Base-by-base conservation (phyloP, 1,140 invertebrate genomes). In the Octopus bimaculoides region DNA sequence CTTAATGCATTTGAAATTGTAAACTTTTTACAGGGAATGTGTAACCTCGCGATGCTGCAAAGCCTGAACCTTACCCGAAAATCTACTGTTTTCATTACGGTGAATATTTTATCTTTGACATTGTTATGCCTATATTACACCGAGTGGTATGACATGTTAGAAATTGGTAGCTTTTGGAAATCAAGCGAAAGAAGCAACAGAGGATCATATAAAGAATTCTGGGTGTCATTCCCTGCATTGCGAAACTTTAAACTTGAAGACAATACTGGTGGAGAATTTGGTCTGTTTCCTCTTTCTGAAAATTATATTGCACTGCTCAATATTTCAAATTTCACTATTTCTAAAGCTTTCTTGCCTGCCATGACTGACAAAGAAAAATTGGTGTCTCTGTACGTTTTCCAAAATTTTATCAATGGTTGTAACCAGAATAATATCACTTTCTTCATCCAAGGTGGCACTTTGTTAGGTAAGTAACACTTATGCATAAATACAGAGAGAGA, bases 401-500 rank as follows among this genome's bases (percentile, higher is more conserved):
- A 83, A 17, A 80, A 53, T 12, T 83, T 86, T 56, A 77, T 78
- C 79, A 74, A 79, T 10, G 80, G 77, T 26, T 83, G 83, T 52
- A 52, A 81, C 69, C 53, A 81, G 61, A 55, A 77, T 53, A 83
- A 83, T 26, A 14, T 87, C 79, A 83, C 83, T 52, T 88, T 82
- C 74, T 83, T 87, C 71, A 80, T 88, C 53, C 85, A 87, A 71
- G 83, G 86, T 10, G 87, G 87, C 1, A 83, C 82, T 0, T 77
- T 87, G 20, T 77, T 88, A 5, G 87, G 87, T 17, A 71, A 10
- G 66, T 61, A 41, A 41, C 26, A 41, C 26, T 41, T 41, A 41
- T 41, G 26, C 26, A 41, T 41, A 41, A 41, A 41, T 41, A 41
- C 1, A 41, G 26, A 41, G 26, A 41, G 26, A 41, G 26, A 41